Conservation (phyloP, 2,888 invertebrate species). For the Apotomis turbidana region DNA sequence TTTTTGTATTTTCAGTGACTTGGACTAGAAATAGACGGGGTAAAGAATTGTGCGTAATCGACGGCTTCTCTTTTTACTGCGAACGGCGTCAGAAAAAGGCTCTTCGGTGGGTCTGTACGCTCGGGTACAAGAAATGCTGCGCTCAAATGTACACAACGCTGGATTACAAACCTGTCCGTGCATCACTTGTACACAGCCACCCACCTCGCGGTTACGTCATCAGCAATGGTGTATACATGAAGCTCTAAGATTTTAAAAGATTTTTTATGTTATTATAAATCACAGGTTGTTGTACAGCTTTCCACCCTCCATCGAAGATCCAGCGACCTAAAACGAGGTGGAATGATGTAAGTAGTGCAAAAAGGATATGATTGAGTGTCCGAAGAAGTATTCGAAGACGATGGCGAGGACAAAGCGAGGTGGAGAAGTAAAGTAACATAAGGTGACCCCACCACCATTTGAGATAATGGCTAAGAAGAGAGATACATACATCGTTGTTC, state of each 20-base stretch:
- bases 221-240: background rate
- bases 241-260: background rate
- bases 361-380: too few species aligned
- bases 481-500: too few species aligned
- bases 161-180: background rate
- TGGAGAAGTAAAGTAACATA: too few species aligned
- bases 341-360: too few species aligned
- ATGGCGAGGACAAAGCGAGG: too few species aligned
- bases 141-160: background rate
- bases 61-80: constrained; percentile 41
- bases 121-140: background rate
- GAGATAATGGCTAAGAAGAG: too few species aligned
- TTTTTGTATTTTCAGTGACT: background rate
- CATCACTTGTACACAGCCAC: background rate
- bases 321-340: too few species aligned
- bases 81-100: background rate
- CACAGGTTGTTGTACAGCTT: too few species aligned
- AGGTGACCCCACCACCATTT: too few species aligned
- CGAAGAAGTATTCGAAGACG: too few species aligned
- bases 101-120: constrained; percentile 16
- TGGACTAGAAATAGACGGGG: background rate
- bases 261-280: too few species aligned
- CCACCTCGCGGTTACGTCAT: background rate
- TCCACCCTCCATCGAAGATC: too few species aligned
- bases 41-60: constrained; percentile 19